Conservation (phyloP, 1,140 invertebrate species). For the Lordiphosa mommai region DNA sequence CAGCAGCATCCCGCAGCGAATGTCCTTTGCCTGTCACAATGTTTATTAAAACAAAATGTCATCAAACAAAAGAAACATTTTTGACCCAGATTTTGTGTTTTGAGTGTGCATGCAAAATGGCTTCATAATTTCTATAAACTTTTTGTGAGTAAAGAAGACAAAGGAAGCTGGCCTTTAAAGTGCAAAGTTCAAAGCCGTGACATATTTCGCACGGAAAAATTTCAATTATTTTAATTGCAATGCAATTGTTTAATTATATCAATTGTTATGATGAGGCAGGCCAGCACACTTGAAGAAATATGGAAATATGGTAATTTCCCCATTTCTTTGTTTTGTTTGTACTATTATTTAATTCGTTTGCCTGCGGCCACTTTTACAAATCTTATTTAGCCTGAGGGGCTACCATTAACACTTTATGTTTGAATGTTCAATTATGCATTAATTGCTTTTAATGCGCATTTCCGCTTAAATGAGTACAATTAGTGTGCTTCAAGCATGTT, state of each 20-base stretch:
- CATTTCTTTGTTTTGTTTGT: slow-evolving; percentile 34
- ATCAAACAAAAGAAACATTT: slow-evolving; percentile 58
- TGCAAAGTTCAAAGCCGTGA: slow-evolving; percentile 48
- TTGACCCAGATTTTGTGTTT: slow-evolving; percentile 63
- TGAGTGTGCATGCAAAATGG: slow-evolving; percentile 48
- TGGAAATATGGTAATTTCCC: slow-evolving; percentile 55
- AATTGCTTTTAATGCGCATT: slow-evolving; percentile 70
- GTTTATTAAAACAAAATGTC: slow-evolving; percentile 73
- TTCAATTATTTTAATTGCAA: slow-evolving; percentile 75
- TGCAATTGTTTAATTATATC: slow-evolving; percentile 60
- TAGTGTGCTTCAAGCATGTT: slow-evolving; percentile 25
- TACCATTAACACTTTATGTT: slow-evolving; percentile 46
- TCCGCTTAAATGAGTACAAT: slow-evolving; percentile 51
- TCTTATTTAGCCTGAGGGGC: neutral
- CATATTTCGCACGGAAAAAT: slow-evolving; percentile 9
- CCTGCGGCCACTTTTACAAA: neutral
- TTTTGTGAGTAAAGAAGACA: slow-evolving; percentile 6
- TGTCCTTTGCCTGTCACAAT: slow-evolving; percentile 64
- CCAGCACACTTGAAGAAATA: slow-evolving; percentile 48
- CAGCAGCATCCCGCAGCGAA: slow-evolving; percentile 18
- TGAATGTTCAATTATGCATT: slow-evolving; percentile 68
- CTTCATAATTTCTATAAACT: slow-evolving; percentile 72
- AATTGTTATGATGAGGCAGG: slow-evolving; percentile 33
- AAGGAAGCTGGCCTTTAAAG: slow-evolving; percentile 6
- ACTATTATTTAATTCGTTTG: slow-evolving; percentile 15